phyloP scores from a whole-genome alignment of 92 coral and sea anemone genomes.

The Epizoanthus ramosus region DNA sequence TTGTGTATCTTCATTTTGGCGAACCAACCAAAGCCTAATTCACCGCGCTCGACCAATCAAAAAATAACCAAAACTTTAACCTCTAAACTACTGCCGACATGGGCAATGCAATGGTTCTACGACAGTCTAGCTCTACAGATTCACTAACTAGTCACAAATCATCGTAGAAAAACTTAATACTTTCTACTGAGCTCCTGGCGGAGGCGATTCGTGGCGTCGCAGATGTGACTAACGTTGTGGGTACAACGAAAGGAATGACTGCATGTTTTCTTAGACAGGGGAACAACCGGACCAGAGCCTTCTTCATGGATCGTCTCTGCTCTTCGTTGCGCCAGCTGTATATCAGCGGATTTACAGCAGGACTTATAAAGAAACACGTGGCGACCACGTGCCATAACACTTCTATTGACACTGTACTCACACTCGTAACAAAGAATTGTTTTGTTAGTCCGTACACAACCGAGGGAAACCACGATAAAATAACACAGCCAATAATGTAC shows the following conservation, averaged over 20 bases:
- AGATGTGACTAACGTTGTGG: conserved; percentile 6
- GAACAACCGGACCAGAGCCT: neutral
- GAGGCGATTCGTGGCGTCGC: conserved; percentile 12
- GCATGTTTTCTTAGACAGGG: neutral
- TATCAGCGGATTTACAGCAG: conserved; percentile 16
- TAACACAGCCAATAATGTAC: conserved; percentile 14
- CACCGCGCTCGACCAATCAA: too few relatives aligned
- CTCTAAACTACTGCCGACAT: too few relatives aligned
- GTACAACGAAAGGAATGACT: conserved; percentile 15
- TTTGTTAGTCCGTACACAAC: conserved; percentile 17
- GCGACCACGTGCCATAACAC: conserved; percentile 12
- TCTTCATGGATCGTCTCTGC: neutral
- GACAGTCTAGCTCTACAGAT: too few relatives aligned
- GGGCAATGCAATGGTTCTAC: too few relatives aligned
- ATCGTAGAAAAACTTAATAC: neutral
- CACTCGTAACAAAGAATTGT: neutral
- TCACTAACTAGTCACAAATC: too few relatives aligned
- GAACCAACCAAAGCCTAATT: too few relatives aligned
- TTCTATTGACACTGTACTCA: neutral
- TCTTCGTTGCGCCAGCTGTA: conserved; percentile 31
- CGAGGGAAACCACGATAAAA: conserved; percentile 2
- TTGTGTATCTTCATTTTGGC: too few relatives aligned
- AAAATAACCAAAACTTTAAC: too few relatives aligned
- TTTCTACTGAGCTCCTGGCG: conserved; percentile 5
- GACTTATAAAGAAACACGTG: conserved; percentile 16